Conservation (phyloP, 2,797 vertebrate species). For the Menidia menidia region DNA sequence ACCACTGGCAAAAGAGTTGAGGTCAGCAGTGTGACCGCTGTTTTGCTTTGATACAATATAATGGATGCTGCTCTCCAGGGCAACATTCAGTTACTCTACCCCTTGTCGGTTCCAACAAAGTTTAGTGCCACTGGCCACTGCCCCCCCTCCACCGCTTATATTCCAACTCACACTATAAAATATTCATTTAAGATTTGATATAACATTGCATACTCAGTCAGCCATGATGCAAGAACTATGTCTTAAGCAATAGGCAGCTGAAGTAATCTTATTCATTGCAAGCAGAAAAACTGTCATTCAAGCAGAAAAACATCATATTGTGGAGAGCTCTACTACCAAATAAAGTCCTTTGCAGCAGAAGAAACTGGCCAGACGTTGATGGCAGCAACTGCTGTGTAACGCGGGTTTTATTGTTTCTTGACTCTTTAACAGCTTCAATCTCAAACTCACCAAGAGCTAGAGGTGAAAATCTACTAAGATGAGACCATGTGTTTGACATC, state of each 20-base stretch:
- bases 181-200: neutral
- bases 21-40: slow-evolving; percentile 9
- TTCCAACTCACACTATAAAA: neutral
- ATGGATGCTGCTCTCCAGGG: slow-evolving; percentile 20
- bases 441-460: neutral
- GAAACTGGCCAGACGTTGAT: no score
- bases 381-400: neutral
- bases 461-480: neutral
- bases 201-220: neutral
- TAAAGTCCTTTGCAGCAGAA: neutral
- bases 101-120: slow-evolving; percentile 1
- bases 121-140: slow-evolving; percentile 12
- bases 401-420: neutral
- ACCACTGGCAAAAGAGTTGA: neutral
- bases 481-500: neutral
- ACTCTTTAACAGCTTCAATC: neutral
- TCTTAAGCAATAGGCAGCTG: no score
- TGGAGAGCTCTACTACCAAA: no score
- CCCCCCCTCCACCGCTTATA: neutral
- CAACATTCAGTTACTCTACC: slow-evolving; percentile 15
- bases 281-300: no score
- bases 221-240: no score
- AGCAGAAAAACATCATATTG: no score
- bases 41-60: slow-evolving; percentile 12
- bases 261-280: no score